phyloP scores from a whole-genome alignment of 1,140 invertebrate species.

The Drosophila gunungcola region DNA sequence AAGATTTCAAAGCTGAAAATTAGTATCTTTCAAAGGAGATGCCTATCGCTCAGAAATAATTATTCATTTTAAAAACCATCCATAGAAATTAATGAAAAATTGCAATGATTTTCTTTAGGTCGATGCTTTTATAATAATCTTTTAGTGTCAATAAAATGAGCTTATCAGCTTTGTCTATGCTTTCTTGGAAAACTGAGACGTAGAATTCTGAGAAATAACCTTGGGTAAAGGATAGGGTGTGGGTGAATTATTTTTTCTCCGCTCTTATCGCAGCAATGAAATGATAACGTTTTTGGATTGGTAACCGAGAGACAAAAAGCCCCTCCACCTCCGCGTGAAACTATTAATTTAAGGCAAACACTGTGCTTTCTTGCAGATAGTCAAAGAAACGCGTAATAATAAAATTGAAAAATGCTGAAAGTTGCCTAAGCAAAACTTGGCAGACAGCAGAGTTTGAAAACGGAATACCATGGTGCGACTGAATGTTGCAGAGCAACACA shows the following conservation, averaged over 20 bases:
- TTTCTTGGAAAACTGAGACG: slow-evolving; percentile 1
- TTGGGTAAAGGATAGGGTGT: slow-evolving; percentile 15
- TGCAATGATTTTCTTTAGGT: no score
- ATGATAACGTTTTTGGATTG: slow-evolving; percentile 55
- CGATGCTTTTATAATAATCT: background rate
- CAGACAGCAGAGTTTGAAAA: slow-evolving; percentile 14
- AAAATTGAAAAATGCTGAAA: slow-evolving; percentile 38
- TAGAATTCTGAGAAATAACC: slow-evolving; percentile 30
- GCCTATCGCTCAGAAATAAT: no score
- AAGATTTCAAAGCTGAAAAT: no score
- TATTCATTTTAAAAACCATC: no score
- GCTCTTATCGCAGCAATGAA: slow-evolving; percentile 46
- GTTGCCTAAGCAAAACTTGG: slow-evolving; percentile 25
- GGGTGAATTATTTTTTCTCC: slow-evolving; percentile 1
- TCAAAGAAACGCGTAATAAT: slow-evolving; percentile 28
- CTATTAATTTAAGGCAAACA: slow-evolving; percentile 66
- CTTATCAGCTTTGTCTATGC: background rate
- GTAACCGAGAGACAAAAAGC: slow-evolving; percentile 21
- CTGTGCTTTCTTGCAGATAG: slow-evolving; percentile 64
- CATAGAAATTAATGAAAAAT: no score
- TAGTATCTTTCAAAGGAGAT: no score
- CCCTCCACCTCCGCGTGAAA: background rate
- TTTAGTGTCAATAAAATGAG: background rate
- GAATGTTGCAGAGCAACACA: slow-evolving; percentile 76
- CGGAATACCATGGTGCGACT: slow-evolving; percentile 76